These are phyloP conservation scores for Mimumesa dahlbomi DNA, from an alignment of 2,888 invertebrate genomes.

Conservation along the genomic window DNA sequence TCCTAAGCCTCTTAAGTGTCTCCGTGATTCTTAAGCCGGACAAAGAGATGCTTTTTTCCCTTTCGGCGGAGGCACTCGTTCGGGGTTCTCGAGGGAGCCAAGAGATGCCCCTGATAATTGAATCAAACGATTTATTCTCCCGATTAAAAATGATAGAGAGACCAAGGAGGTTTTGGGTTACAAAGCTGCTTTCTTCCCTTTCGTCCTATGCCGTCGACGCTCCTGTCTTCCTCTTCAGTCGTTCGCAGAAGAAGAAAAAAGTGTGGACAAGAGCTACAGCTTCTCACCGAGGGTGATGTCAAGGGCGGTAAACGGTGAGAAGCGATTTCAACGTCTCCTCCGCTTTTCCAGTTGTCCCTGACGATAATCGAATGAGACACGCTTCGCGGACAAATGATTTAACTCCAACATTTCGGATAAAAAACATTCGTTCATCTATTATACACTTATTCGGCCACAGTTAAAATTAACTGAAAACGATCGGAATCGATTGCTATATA, in stretches of 20 bases:
- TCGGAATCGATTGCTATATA: constrained; percentile 63
- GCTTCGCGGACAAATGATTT: not conserved
- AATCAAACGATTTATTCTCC: constrained; percentile 80
- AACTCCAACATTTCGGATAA: too few relatives aligned
- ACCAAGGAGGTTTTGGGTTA: constrained; percentile 74
- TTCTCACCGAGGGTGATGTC: constrained; percentile 61
- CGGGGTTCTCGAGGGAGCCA: constrained; percentile 58
- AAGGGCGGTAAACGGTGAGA: constrained; percentile 62
- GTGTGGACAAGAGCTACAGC: constrained; percentile 60
- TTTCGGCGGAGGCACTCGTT: constrained; percentile 48
- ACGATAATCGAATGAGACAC: not conserved
- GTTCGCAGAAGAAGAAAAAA: constrained; percentile 54
- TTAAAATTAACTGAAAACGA: too few relatives aligned
- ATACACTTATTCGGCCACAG: too few relatives aligned
- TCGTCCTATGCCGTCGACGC: constrained; percentile 49
- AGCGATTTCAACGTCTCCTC: constrained; percentile 52
- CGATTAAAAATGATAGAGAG: constrained; percentile 78
- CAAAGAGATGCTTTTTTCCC: constrained; percentile 73
- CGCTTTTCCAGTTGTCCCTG: constrained; percentile 1
- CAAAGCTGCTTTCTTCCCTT: constrained; percentile 76
- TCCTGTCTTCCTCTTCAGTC: constrained; percentile 47
- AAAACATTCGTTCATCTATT: too few relatives aligned
- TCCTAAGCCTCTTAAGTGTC: constrained; percentile 79
- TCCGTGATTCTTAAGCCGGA: constrained; percentile 77
- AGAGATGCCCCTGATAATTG: constrained; percentile 75